These are phyloP conservation scores for Zaprionus gabonicus DNA, from an alignment of 1,140 invertebrate species.

Conservation along the genomic window DNA sequence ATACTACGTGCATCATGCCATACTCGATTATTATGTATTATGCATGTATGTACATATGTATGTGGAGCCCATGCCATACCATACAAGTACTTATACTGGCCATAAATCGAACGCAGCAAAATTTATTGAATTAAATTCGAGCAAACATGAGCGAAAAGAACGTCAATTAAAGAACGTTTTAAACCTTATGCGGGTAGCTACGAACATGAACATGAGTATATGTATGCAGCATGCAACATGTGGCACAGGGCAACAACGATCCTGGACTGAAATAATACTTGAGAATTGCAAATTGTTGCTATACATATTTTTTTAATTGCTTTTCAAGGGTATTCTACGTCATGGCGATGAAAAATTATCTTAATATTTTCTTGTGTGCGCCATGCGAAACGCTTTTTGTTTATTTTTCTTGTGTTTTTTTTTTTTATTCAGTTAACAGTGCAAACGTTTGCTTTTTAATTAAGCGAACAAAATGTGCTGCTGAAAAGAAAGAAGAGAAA, in stretches of 20 bases:
- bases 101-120: slow-evolving; percentile 38
- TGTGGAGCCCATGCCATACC: neutral
- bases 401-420: slow-evolving; percentile 23
- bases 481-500: neutral
- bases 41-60: slow-evolving; percentile 11
- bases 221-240: neutral
- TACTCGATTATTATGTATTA: slow-evolving; percentile 25
- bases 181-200: neutral
- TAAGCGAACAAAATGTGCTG: slow-evolving; percentile 27
- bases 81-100: neutral
- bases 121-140: slow-evolving; percentile 50
- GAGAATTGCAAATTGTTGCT: neutral
- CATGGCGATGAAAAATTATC: neutral
- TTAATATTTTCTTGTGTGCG: slow-evolving; percentile 32
- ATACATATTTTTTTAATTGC: neutral
- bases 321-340: slow-evolving; percentile 11
- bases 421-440: slow-evolving; percentile 37
- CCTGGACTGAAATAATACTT: neutral
- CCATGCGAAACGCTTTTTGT: slow-evolving; percentile 6
- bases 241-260: neutral
- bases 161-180: slow-evolving; percentile 20
- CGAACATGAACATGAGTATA: no score
- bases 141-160: slow-evolving; percentile 11
- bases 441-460: slow-evolving; percentile 68
- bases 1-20: slow-evolving; percentile 33